Evolutionary conservation across 2,113 vertebrate genomes (phyloP).

Genomic region (Sinosuthora webbiana): DNA sequence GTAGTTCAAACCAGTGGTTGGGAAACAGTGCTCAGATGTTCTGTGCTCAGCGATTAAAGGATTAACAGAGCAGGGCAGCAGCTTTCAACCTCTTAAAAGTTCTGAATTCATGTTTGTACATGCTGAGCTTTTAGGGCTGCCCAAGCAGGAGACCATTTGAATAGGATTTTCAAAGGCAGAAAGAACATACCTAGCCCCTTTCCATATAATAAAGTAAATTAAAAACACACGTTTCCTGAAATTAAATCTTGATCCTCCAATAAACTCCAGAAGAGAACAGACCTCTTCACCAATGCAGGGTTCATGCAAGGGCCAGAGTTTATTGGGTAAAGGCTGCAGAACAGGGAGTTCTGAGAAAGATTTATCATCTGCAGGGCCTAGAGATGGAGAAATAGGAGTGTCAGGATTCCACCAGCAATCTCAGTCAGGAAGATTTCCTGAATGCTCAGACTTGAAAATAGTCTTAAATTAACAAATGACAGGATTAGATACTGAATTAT

Average conservation of each 20-base stretch:
- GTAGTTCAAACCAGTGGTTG: neutral
- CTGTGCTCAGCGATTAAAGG: neutral
- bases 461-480: neutral
- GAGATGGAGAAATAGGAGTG: neutral
- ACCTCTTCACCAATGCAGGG: rapidly evolving
- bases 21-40: neutral
- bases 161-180: conserved; percentile 26
- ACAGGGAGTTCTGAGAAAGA: neutral
- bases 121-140: neutral
- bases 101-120: neutral
- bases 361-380: neutral
- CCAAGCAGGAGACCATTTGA: conserved; percentile 7
- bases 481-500: neutral
- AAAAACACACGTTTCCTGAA: neutral
- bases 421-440: neutral
- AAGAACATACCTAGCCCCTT: neutral
- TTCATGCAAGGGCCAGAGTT: neutral
- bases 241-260: conserved; percentile 3
- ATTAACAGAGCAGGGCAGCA: neutral
- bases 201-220: neutral
- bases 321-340: neutral
- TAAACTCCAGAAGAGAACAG: neutral
- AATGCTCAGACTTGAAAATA: neutral
- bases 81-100: conserved; percentile 11
- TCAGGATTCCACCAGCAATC: neutral